Evolutionary conservation across 2,797 vertebrate species (phyloP).

Genomic region (Pseudomugil gertrudae): DNA sequence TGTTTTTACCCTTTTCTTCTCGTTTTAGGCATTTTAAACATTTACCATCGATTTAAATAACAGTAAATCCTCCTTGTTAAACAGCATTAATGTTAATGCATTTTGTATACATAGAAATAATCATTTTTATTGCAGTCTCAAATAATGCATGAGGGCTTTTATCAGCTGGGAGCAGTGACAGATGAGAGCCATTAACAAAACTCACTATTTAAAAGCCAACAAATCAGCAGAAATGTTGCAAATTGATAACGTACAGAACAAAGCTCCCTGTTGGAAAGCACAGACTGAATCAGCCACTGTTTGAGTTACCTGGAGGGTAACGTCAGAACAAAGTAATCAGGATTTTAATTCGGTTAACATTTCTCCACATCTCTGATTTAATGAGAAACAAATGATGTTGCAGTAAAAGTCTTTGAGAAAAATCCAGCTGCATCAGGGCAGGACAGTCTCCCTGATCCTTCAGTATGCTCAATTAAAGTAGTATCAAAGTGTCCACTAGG

Average conservation of each 20-base stretch:
- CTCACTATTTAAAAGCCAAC: constrained; percentile 2
- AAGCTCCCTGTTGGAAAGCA: not conserved
- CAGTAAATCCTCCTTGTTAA: not conserved
- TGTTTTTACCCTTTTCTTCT: not conserved
- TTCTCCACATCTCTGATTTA: not conserved
- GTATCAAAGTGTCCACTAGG: no score
- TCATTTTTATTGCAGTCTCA: constrained; percentile 2
- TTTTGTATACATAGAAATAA: constrained; percentile 3
- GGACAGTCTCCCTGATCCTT: not conserved
- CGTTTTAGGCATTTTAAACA: not conserved
- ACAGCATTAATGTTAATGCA: not conserved
- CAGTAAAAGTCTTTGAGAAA: not conserved
- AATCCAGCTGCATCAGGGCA: not conserved
- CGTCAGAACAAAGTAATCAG: no score
- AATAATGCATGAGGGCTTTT: constrained; percentile 1
- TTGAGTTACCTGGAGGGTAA: no score
- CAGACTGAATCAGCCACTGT: not conserved
- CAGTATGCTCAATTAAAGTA: no score
- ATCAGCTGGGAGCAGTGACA: constrained; percentile 21
- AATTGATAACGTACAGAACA: not conserved
- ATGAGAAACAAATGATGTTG: not conserved
- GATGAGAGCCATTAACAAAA: constrained; percentile 11
- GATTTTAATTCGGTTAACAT: not conserved
- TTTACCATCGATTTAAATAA: not conserved
- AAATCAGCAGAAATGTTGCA: not conserved